A percentile compares a stretch with the other conserved stretches of the same genome.
phyloP scores from a whole-genome alignment of 1,140 invertebrate genomes.

The Platyscapa corneri region DNA sequence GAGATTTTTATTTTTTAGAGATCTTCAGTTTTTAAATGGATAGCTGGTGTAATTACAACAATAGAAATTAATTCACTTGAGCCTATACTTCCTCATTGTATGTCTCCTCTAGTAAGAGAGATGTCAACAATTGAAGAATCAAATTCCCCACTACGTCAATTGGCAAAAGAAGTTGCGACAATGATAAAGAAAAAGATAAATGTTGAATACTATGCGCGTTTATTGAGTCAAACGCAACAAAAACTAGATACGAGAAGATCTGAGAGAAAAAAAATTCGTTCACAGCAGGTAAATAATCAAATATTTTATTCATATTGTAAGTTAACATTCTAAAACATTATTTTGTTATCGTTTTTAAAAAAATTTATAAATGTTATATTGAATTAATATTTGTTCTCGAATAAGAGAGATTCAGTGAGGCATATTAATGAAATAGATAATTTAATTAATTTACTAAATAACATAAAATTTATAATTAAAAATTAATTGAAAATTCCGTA shows the following conservation, averaged over 20 bases:
- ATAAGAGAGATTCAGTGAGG: too few relatives aligned
- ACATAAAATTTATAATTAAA: too few relatives aligned
- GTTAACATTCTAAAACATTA: neutral
- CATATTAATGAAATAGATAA: too few relatives aligned
- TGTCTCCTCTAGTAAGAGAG: conserved; percentile 82
- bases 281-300: conserved; percentile 70
- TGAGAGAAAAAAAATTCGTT: conserved; percentile 79
- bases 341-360: neutral
- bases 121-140: conserved; percentile 77
- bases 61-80: conserved; percentile 76
- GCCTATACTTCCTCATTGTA: conserved; percentile 75
- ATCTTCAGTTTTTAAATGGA: conserved; percentile 81
- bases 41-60: conserved; percentile 79
- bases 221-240: conserved; percentile 77
- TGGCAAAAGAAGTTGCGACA: conserved; percentile 80
- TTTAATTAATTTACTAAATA: too few relatives aligned
- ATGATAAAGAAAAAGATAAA: conserved; percentile 81
- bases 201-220: conserved; percentile 78
- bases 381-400: too few relatives aligned
- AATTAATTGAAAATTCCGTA: too few relatives aligned
- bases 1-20: conserved; percentile 71
- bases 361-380: neutral
- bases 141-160: conserved; percentile 74
- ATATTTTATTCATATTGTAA: conserved; percentile 11
- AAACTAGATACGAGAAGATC: conserved; percentile 78